Evolutionary conservation across 2,888 invertebrate species (phyloP), one percentile per base, ranked within the genome.

Genomic region (Alviniconcha strummeri): DNA sequence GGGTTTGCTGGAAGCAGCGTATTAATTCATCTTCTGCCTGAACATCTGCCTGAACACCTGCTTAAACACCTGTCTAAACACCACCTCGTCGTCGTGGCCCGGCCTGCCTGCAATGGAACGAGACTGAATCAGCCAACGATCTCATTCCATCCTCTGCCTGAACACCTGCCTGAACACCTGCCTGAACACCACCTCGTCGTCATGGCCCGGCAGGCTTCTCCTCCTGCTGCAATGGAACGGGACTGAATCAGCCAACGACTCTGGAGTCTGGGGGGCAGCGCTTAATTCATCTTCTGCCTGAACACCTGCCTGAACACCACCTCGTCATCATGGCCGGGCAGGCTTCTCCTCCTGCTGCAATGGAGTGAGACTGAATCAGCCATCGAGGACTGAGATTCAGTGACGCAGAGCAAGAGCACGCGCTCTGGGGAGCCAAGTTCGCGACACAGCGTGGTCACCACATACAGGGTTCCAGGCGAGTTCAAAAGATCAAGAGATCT

Each of bases 11-110:
- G n/a, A n/a, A n/a, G 83, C 52, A 85, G 69, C 11, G 80, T 81
- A 57, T 80, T 13, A 77, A 55, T 77, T 80, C 19, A 78, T 67
- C 78, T 83, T 83, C 67, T 64, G 75, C 67, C 71, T 80, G 77
- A 85, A 85, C 36, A 71, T 80, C 36, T 36, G 36, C 36, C 36
- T 36, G 36, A 36, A 36, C 36, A 36, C 81, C 64, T 60, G 74
- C 64, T 57, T 80, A 71, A 85, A 85, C n/a, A n/a, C 81, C 64
- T 60, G 74, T 56, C 67, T 80, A 71, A 85, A 85, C 55, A 71
- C 56, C 36, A 52, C 52, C 67, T 83, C 83, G 76, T 82, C 83
- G 67, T 77, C 72, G 55, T 80, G 19, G 0, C 79, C 83, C 11
- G 75, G 13, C 67, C 19, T 3, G 36, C 77, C 82, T 82, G 77